A percentile compares a stretch with the other conserved stretches of the same genome.
Evolutionary conservation across 2,888 invertebrate species (phyloP).

Genomic region (Drosophila multiciliata): DNA sequence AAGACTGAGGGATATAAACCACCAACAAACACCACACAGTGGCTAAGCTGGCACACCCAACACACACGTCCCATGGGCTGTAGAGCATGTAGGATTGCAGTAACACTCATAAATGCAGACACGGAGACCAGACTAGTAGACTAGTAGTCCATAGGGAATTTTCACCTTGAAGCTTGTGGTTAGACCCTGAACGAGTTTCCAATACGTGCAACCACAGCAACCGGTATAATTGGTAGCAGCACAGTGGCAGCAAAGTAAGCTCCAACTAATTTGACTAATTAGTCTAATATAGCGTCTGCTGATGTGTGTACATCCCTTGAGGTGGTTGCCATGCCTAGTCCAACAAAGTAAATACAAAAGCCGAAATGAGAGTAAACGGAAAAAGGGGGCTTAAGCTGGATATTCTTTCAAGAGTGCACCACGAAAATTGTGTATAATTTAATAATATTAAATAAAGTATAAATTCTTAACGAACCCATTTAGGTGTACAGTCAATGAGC

Average conservation of each 20-base stretch:
- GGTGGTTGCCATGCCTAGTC: constrained; percentile 22
- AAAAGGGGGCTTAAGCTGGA: background rate
- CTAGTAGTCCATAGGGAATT: constrained; percentile 30
- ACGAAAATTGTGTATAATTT: background rate
- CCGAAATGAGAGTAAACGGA: background rate
- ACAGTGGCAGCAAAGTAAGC: constrained; percentile 14
- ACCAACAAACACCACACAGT: constrained; percentile 26
- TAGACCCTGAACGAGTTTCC: constrained; percentile 3
- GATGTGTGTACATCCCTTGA: constrained; percentile 12
- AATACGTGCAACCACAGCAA: constrained; percentile 54
- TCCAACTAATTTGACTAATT: constrained; percentile 48
- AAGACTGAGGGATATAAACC: constrained; percentile 36
- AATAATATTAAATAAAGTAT: background rate
- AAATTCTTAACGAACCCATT: background rate
- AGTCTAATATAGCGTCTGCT: constrained; percentile 15
- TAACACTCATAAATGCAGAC: constrained; percentile 35
- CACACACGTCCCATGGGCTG: constrained; percentile 9
- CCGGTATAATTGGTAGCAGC: constrained; percentile 50
- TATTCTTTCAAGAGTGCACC: background rate
- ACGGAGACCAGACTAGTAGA: constrained; percentile 13
- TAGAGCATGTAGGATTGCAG: constrained; percentile 43
- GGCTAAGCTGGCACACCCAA: constrained; percentile 45
- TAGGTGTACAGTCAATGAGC: background rate
- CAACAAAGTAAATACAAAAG: constrained; percentile 7
- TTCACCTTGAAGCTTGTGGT: constrained; percentile 39